A percentile compares a stretch with the other conserved stretches of the same genome.
phyloP scores from a whole-genome alignment of 2,113 vertebrate genomes.

The Procavia capensis region DNA sequence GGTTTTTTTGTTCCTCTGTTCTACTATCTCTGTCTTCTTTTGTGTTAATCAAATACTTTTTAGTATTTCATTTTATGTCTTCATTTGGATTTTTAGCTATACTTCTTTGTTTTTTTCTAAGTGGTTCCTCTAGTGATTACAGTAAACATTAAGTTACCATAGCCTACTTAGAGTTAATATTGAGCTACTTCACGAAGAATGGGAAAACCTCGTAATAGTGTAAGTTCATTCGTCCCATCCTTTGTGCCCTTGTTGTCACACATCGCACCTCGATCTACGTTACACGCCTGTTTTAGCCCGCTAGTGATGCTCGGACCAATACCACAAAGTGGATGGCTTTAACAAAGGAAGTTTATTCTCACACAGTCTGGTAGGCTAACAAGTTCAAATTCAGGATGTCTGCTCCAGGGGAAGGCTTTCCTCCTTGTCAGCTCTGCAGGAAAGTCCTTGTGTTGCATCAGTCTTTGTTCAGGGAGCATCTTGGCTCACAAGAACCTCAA shows the following conservation, averaged over 20 bases:
- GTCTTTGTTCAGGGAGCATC: too few species aligned
- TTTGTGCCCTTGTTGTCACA: background rate
- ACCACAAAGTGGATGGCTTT: too few species aligned
- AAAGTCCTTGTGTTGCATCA: too few species aligned
- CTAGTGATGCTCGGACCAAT: too few species aligned
- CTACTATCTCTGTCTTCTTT: background rate
- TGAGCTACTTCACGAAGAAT: background rate
- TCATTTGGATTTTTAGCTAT: background rate
- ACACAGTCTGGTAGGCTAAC: too few species aligned
- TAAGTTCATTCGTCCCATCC: background rate
- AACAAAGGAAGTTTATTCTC: too few species aligned
- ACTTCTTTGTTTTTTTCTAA: background rate
- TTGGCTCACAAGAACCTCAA: too few species aligned
- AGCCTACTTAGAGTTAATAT: background rate
- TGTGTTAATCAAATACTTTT: background rate
- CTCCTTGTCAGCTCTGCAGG: too few species aligned
- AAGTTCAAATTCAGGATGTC: too few species aligned
- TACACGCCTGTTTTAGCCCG: too few species aligned
- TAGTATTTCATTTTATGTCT: constrained; percentile 6
- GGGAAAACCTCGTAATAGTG: background rate
- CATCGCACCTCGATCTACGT: background rate
- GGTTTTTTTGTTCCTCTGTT: background rate
- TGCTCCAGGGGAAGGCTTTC: too few species aligned
- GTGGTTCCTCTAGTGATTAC: background rate
- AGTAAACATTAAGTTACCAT: background rate